phyloP scores from a whole-genome alignment of 2,113 vertebrate species.

The Rattus rattus region DNA sequence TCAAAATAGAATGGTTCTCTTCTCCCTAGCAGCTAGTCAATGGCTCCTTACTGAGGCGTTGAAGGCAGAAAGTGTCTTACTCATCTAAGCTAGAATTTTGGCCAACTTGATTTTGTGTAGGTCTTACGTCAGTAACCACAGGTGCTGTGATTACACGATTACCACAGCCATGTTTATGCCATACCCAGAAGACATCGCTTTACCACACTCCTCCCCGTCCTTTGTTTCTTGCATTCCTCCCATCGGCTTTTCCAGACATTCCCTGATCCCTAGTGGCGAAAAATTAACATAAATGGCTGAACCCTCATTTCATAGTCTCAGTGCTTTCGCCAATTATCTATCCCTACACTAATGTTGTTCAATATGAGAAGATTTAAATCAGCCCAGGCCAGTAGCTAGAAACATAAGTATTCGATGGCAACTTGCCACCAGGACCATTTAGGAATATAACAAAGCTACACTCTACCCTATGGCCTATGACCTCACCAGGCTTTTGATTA shows the following conservation, averaged over 20 bases:
- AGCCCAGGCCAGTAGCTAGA: background rate
- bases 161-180: background rate
- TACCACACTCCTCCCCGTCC: background rate
- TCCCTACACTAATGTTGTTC: background rate
- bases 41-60: background rate
- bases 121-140: background rate
- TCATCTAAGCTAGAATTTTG: background rate
- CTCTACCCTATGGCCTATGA: background rate
- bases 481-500: background rate
- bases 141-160: background rate
- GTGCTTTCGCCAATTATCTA: background rate
- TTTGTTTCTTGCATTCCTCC: background rate
- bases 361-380: background rate
- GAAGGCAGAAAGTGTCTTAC: no score
- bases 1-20: background rate
- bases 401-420: background rate
- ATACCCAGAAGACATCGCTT: no score
- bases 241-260: background rate
- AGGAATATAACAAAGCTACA: background rate
- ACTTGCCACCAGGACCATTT: background rate
- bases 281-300: background rate
- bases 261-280: no score
- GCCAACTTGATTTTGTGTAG: background rate
- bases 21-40: background rate
- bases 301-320: background rate